Base-by-base conservation (phyloP, 2,113 vertebrate species). In the Sebastes schlegelii region DNA sequence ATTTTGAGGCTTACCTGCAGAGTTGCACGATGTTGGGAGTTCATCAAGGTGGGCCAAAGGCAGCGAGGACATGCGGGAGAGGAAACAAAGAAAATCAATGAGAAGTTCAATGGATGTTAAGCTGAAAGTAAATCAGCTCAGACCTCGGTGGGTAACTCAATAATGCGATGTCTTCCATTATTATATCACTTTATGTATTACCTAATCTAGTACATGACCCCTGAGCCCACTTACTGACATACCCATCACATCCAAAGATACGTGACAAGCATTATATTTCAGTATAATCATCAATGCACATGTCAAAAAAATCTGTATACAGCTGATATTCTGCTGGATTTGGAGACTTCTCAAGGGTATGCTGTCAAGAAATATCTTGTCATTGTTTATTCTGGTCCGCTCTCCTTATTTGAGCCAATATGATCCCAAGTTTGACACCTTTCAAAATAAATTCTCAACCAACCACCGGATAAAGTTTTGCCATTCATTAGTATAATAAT, bases 1-100 rank as follows among this genome's bases (percentile, higher is more conserved):
- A 63, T 81, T 74, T 55, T 11, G 26, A n/a, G 58, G 71, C 91
- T 92, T 92, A 94, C 92, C 92, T 94, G 87, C 86, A 86, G 80
- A 72, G 83, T 48, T 51, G 73, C 40, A 23, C 26, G 45, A 68
- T 26, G 82, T 82, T n/a, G 55, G 13, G 5, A 83, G 68, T 86
- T 52, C 81, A 74, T 79, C 76, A 54, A 43, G 65, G 74, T 74
- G 55, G 77, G 54, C 55, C 77, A 55, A 64, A 65, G 8, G 54
- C 55, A 70, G 79, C 23, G 3, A 69, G 23, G 45, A 63, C 52
- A 76, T 23, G 40, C 52, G 61, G 26, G 61, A 82, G 68, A 85
- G 63, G 23, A 79, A 73, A 80, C 23, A 77, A 60, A 74, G 52
- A 65, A 90, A 85, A 91, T 87, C 77, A 86, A 72, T 90, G 43